Evolutionary conservation across 2,113 vertebrate genomes (phyloP).

Genomic region (Zosterops hypoxanthus): DNA sequence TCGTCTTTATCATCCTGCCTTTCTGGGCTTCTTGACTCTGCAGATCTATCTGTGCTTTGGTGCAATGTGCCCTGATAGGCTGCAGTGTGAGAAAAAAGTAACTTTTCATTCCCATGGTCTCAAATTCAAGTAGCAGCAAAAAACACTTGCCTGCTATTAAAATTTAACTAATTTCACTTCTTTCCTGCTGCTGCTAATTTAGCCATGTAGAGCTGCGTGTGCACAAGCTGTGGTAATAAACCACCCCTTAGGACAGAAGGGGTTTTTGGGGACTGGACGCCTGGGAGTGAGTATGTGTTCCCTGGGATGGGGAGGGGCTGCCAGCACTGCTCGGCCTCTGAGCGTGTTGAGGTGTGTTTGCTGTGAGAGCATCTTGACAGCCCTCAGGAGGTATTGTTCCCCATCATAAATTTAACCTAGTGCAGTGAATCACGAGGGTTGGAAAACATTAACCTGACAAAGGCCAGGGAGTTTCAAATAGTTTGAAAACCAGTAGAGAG

Average conservation of each 20-base stretch:
- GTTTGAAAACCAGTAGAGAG: background rate
- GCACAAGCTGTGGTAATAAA: accelerated
- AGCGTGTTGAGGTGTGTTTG: accelerated
- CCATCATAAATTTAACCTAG: background rate
- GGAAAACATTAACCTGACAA: slow-evolving; percentile 39
- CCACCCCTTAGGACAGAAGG: background rate
- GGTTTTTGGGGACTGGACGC: background rate
- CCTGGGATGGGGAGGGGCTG: background rate
- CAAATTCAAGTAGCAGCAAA: background rate
- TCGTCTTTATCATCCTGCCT: background rate
- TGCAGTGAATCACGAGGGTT: background rate
- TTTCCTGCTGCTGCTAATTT: background rate
- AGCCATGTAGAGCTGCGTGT: accelerated
- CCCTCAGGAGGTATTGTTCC: background rate
- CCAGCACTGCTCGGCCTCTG: background rate
- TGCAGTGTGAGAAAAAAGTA: background rate
- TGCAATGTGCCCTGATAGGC: background rate
- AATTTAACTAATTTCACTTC: background rate
- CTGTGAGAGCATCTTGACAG: background rate
- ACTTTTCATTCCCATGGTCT: background rate
- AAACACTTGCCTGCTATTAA: background rate
- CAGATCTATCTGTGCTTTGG: accelerated
- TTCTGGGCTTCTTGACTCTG: background rate
- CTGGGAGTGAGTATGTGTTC: background rate
- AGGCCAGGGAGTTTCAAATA: background rate